Percentiles rank a stretch among this genome's conserved stretches.
Evolutionary conservation across 2,113 vertebrate genomes (phyloP).

Genomic region (Datnioides undecimradiatus): DNA sequence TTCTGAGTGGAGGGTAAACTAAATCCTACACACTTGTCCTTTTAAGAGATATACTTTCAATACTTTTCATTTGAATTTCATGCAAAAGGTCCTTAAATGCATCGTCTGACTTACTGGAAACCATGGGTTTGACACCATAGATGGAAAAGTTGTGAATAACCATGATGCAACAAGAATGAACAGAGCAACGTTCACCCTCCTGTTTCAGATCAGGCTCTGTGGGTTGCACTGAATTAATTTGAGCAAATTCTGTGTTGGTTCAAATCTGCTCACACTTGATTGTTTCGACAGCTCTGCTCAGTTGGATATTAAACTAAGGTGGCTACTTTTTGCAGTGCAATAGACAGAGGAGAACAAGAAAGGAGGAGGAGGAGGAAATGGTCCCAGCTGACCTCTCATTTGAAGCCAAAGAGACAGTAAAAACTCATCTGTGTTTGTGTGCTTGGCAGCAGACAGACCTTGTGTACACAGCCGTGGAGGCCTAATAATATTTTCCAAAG

Average conservation of each 20-base stretch:
- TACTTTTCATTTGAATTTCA: not conserved
- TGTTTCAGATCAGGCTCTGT: not conserved
- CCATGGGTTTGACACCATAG: not conserved
- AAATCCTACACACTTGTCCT: too few species aligned
- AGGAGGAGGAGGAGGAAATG: constrained; percentile 41
- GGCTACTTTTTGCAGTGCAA: constrained; percentile 25
- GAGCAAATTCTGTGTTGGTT: not conserved
- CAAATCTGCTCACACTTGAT: not conserved
- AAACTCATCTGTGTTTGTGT: constrained; percentile 79
- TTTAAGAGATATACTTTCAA: not conserved
- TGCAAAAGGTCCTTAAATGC: not conserved
- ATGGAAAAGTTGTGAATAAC: not conserved
- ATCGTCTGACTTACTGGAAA: not conserved
- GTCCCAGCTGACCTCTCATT: constrained; percentile 52
- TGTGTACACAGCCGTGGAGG: constrained; percentile 59
- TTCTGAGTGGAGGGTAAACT: too few species aligned
- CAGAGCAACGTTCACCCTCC: too few species aligned
- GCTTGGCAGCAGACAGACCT: constrained; percentile 59
- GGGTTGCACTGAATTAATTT: not conserved
- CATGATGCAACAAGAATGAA: not conserved
- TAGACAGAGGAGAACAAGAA: constrained; percentile 11
- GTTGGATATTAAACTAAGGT: not conserved
- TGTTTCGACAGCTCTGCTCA: not conserved
- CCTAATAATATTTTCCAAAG: constrained; percentile 80
- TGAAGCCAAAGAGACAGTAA: constrained; percentile 65